Base-by-base conservation (phyloP, 2,797 vertebrate species). In the Gymnodraco acuticeps region DNA sequence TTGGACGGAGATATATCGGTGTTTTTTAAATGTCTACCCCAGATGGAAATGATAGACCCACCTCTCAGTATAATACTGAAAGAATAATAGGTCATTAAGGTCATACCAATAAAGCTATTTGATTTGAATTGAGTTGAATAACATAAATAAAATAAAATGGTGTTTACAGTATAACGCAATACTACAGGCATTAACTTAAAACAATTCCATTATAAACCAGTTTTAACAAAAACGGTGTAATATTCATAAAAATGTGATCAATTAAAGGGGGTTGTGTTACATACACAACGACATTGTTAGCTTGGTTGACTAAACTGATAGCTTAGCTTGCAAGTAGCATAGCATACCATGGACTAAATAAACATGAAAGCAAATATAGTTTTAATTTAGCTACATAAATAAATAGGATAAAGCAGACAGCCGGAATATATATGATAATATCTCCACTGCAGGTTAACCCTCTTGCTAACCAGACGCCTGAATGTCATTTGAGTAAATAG, bases 401-500 rank as follows among this genome's bases (percentile, higher is more conserved):
- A n/a, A 43, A 70, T 56, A n/a, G 19, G 2, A 54, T 11, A 12
- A 33, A 59, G 43, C 1, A n/a, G 33, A 31, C 15, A 46, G 31
- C 51, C 4, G 9, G 3, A 17, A 2, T 50, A 17, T 33, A 10
- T 53, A 7, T 59, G 54, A 15, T 42, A 2, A n/a, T 5, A 54
- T 33, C 31, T 50, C 3, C 46, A 4, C 41, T 45, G 53, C n/a
- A 48, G 10, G 17, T 41, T 48, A 46, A 72, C 14, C 7, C 11
- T 53, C 11, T 10, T 41, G 88, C 86, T 88, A 85, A 76, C 68
- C 13, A 53, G 20, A 54, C 51, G 31, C 10, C 66, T 86, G 77
- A 87, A 90, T 84, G 86, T 86, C 84, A 81, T 80, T 71, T 15
- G 38, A 3, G 11, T 51, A 59, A 78, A 68, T 16, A 12, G 38